These are phyloP conservation scores for Stenoptilia bipunctidactyla DNA, from an alignment of 2,888 invertebrate species.

Conservation along the genomic window DNA sequence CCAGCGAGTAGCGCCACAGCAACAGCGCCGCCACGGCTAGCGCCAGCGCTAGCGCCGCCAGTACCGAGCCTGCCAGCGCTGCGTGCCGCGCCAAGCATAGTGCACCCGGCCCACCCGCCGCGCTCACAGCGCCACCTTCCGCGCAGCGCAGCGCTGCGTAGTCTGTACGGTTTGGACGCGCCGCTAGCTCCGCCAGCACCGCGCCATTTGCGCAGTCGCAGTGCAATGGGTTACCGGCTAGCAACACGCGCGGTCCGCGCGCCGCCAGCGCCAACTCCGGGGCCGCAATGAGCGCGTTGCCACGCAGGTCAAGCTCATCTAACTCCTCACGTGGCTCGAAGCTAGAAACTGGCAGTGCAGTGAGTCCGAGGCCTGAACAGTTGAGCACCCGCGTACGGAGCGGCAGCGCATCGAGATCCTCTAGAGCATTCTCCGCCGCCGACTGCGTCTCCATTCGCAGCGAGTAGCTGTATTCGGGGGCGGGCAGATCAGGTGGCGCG, in stretches of 20 bases:
- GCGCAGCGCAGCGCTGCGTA: slow-evolving; percentile 13
- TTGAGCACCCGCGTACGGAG: not conserved
- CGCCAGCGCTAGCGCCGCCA: slow-evolving; percentile 12
- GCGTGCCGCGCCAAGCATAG: slow-evolving; percentile 22
- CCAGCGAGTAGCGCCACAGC: slow-evolving; percentile 16
- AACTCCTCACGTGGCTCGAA: not conserved
- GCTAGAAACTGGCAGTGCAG: not conserved
- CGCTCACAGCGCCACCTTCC: slow-evolving; percentile 8
- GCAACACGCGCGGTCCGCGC: slow-evolving; percentile 8
- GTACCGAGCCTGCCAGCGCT: slow-evolving; percentile 6
- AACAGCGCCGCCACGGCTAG: slow-evolving; percentile 6
- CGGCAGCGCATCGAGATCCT: not conserved
- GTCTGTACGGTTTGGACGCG: slow-evolving; percentile 14
- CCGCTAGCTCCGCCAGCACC: slow-evolving; percentile 10
- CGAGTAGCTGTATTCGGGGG: too few species aligned
- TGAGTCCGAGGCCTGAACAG: not conserved
- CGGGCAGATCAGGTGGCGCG: not conserved
- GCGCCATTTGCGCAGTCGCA: slow-evolving; percentile 19
- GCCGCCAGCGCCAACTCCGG: slow-evolving; percentile 15
- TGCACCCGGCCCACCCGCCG: slow-evolving; percentile 8
- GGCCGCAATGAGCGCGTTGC: slow-evolving; percentile 13
- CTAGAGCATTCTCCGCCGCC: not conserved
- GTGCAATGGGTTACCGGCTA: slow-evolving; percentile 19
- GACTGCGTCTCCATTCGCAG: not conserved
- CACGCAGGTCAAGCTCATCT: slow-evolving; percentile 15